These are phyloP conservation scores for Plectrocnemia conspersa DNA, from an alignment of 1,140 invertebrate genomes.

Conservation along the genomic window DNA sequence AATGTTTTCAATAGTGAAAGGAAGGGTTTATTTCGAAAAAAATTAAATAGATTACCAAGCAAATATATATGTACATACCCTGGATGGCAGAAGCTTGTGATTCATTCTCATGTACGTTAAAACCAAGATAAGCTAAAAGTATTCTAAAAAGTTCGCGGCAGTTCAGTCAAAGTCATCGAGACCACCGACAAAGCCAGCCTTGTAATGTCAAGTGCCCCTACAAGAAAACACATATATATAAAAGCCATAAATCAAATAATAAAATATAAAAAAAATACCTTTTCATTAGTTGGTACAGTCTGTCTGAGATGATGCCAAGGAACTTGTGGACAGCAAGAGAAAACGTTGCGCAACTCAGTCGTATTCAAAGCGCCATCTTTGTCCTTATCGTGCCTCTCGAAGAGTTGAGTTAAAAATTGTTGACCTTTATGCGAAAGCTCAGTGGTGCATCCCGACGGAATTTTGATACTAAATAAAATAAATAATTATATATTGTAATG, in stretches of 20 bases:
- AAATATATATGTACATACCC: no score
- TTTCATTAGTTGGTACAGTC: conserved; percentile 74
- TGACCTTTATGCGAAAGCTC: conserved; percentile 91
- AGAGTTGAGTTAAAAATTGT: conserved; percentile 84
- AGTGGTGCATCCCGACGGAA: conserved; percentile 81
- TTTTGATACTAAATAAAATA: conserved; percentile 62
- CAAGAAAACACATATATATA: no score
- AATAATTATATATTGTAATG: conserved; percentile 6
- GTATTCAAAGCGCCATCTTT: conserved; percentile 87
- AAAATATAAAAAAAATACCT: no score
- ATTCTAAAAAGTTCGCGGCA: conserved; percentile 86
- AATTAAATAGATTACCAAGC: no score
- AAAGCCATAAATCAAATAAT: no score
- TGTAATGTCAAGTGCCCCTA: conserved; percentile 86
- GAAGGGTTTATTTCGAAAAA: no score
- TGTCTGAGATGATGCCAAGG: conserved; percentile 81
- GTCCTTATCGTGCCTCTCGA: conserved; percentile 91
- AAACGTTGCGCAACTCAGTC: conserved; percentile 83
- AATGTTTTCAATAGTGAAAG: no score
- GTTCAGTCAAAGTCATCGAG: conserved; percentile 83
- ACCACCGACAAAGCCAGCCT: conserved; percentile 95
- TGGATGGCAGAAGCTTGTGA: conserved; percentile 80
- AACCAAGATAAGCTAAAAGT: conserved; percentile 95
- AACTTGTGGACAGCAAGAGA: conserved; percentile 82
- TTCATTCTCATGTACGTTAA: conserved; percentile 87